Percentiles rank a stretch among this genome's conserved stretches.
These are phyloP conservation scores for Gorsachius goisagi DNA, from an alignment of 2,113 vertebrate species.

Conservation along the genomic window DNA sequence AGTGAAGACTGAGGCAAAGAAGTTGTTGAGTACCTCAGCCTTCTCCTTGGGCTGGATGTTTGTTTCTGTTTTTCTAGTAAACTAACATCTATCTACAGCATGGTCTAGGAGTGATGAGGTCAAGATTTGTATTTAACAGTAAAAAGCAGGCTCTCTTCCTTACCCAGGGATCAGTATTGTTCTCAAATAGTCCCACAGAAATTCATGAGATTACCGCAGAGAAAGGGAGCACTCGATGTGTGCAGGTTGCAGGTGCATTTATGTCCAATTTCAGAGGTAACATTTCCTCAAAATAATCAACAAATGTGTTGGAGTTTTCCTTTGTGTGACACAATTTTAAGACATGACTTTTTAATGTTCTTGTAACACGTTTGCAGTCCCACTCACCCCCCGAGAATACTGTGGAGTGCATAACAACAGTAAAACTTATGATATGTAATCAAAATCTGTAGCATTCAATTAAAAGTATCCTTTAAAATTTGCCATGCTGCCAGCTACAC, in stretches of 20 bases:
- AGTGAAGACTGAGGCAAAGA: too few species aligned
- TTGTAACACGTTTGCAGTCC: background rate
- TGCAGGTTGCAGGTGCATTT: background rate
- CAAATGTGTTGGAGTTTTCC: background rate
- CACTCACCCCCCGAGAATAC: background rate
- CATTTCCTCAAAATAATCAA: background rate
- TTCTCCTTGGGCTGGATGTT: background rate
- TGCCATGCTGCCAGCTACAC: background rate
- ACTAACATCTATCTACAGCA: background rate
- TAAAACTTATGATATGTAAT: background rate
- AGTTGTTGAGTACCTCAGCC: too few species aligned
- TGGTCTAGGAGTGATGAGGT: background rate
- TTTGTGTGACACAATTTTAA: background rate
- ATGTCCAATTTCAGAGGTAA: background rate
- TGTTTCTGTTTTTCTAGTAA: background rate
- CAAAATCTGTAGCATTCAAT: background rate
- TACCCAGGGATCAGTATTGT: background rate
- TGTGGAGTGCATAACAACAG: background rate
- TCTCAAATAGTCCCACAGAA: background rate
- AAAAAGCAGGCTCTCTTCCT: background rate
- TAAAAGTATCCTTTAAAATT: background rate
- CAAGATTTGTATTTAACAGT: background rate
- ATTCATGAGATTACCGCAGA: background rate
- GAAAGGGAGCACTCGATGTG: fast-evolving
- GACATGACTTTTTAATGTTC: background rate